phyloP scores from a whole-genome alignment of 1,140 invertebrate species.

The Notospermus geniculatus region DNA sequence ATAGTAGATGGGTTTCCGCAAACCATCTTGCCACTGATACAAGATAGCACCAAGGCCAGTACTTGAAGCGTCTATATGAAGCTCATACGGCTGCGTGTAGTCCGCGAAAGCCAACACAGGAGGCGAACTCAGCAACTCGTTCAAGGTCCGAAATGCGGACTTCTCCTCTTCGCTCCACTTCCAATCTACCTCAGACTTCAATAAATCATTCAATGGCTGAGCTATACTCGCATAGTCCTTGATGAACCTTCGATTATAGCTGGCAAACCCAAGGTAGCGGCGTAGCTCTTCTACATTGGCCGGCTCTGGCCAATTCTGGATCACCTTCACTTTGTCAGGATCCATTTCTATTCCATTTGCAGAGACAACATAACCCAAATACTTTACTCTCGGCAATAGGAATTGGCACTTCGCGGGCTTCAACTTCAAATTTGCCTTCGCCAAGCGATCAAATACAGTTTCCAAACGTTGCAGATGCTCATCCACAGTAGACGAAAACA shows the following conservation, averaged over 20 bases:
- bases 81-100: constrained; percentile 15
- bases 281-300: constrained; percentile 30
- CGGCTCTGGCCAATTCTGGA: constrained; percentile 38
- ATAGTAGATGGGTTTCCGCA: constrained; percentile 25
- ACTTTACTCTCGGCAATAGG: constrained; percentile 33
- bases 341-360: too few species aligned
- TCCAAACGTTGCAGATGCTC: constrained; percentile 16
- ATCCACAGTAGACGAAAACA: constrained; percentile 17
- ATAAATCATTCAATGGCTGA: constrained; percentile 26
- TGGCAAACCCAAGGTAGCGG: constrained; percentile 38
- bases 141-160: constrained; percentile 21
- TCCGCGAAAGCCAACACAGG: constrained; percentile 28
- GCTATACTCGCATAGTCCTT: constrained; percentile 30
- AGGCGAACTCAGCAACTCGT: constrained; percentile 19
- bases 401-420: constrained; percentile 43
- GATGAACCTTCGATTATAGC: constrained; percentile 34
- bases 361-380: constrained; percentile 34
- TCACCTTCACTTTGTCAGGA: constrained; percentile 34
- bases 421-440: constrained; percentile 16
- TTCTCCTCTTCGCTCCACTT: too few species aligned
- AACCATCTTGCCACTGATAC: constrained; percentile 28
- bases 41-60: constrained; percentile 30
- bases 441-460: constrained; percentile 18
- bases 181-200: constrained; percentile 16
- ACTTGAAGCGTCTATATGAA: too few species aligned